These are phyloP conservation scores for Beroe ovata DNA, from an alignment of 37 sponge, comb jelly and placozoan species.

Conservation along the genomic window DNA sequence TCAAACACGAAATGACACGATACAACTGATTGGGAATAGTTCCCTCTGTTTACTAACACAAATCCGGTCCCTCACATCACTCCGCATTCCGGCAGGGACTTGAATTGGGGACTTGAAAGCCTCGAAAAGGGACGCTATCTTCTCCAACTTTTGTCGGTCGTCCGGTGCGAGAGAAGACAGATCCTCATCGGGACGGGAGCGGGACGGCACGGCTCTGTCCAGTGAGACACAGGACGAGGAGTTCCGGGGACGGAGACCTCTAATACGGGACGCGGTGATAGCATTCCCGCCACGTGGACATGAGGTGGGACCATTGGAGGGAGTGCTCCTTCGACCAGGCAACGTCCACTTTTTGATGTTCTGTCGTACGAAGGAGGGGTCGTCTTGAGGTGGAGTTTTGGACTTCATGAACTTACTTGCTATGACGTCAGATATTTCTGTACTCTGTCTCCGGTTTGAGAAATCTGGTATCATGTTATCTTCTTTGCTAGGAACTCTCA, in stretches of 20 bases:
- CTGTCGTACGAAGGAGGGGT: background rate
- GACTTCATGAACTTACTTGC: background rate
- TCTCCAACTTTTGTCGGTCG: conserved; percentile 13
- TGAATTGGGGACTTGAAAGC: conserved; percentile 23
- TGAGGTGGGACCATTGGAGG: background rate
- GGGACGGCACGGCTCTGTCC: background rate
- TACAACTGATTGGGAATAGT: too few relatives aligned
- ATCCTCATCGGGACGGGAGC: background rate
- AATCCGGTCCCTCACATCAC: background rate
- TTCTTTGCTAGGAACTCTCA: background rate
- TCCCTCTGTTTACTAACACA: background rate
- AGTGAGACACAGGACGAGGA: background rate
- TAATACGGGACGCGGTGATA: background rate
- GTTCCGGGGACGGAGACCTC: background rate
- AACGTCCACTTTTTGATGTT: conserved; percentile 27
- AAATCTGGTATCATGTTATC: conserved; percentile 45
- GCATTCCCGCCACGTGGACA: background rate
- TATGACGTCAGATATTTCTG: background rate
- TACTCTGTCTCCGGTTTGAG: background rate
- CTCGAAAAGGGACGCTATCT: conserved; percentile 6
- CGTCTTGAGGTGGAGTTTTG: background rate
- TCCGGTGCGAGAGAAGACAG: background rate
- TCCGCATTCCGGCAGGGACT: conserved; percentile 14
- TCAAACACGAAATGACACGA: too few relatives aligned
- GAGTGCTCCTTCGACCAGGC: background rate